phyloP scores from a whole-genome alignment of 1,140 invertebrate species.

The Cherax quadricarinatus region DNA sequence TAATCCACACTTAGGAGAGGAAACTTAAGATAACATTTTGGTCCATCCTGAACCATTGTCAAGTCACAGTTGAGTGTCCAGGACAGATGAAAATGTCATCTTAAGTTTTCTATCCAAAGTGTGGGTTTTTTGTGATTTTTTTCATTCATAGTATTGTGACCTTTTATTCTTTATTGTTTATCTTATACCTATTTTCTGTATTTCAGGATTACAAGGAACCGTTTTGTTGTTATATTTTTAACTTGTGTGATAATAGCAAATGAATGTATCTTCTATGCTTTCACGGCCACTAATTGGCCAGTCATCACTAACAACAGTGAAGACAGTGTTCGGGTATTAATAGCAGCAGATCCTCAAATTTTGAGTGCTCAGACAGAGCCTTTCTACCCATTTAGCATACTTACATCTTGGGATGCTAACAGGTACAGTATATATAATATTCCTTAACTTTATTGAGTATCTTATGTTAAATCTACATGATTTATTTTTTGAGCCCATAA shows the following conservation, averaged over 20 bases:
- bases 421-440: constrained; percentile 79
- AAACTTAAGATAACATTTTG: too few species aligned
- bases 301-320: neutral
- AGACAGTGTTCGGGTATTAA: constrained; percentile 79
- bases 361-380: constrained; percentile 86
- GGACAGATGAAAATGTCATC: too few species aligned
- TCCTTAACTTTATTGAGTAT: neutral
- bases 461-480: too few species aligned
- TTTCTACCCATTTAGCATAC: constrained; percentile 77
- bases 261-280: constrained; percentile 48
- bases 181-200: neutral
- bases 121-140: too few species aligned
- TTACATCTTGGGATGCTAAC: constrained; percentile 88
- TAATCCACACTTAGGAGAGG: too few species aligned
- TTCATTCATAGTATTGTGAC: too few species aligned
- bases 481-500: too few species aligned
- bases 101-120: too few species aligned
- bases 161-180: neutral
- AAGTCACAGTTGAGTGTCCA: too few species aligned
- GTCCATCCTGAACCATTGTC: too few species aligned
- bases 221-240: constrained; percentile 11
- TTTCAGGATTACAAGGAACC: constrained; percentile 45
- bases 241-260: constrained; percentile 35
- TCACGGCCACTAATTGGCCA: constrained; percentile 41
- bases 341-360: constrained; percentile 96